Evolutionary conservation across 1,140 invertebrate genomes (phyloP).

Genomic region (Caenorhabditis elegans): DNA sequence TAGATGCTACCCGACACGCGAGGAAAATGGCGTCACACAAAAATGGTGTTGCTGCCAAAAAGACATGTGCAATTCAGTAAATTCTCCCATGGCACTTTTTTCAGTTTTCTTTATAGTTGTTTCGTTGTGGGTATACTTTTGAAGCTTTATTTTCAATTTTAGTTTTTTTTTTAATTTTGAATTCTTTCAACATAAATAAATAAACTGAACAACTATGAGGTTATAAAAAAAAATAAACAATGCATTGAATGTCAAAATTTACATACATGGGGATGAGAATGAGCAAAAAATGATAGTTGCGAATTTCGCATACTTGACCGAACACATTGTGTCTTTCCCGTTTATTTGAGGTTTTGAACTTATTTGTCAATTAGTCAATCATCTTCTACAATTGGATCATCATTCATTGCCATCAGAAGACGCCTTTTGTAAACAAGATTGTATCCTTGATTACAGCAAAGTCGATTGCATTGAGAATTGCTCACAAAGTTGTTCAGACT

Average conservation of each 20-base stretch:
- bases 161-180: too few species aligned
- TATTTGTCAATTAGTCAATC: not conserved
- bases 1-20: conserved; percentile 10
- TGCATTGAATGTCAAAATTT: not conserved
- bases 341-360: conserved; percentile 15
- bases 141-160: not conserved
- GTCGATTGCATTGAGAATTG: conserved; percentile 30
- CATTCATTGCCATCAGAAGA: conserved; percentile 35
- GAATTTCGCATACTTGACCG: conserved; percentile 30
- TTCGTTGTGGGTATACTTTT: not conserved
- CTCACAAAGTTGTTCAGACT: conserved; percentile 32
- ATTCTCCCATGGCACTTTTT: not conserved
- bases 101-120: not conserved
- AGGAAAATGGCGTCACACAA: not conserved
- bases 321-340: not conserved
- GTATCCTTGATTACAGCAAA: conserved; percentile 42
- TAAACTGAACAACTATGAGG: conserved; percentile 23
- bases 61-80: conserved; percentile 14
- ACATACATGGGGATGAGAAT: not conserved
- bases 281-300: conserved; percentile 13
- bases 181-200: not conserved
- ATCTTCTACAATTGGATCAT: conserved; percentile 28
- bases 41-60: conserved; percentile 32
- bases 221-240: too few species aligned
- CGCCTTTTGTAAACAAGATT: conserved; percentile 32